A percentile compares a stretch with the other conserved stretches of the same genome.
phyloP scores from a whole-genome alignment of 2,888 invertebrate genomes.

The Leptinotarsa peninsularis region DNA sequence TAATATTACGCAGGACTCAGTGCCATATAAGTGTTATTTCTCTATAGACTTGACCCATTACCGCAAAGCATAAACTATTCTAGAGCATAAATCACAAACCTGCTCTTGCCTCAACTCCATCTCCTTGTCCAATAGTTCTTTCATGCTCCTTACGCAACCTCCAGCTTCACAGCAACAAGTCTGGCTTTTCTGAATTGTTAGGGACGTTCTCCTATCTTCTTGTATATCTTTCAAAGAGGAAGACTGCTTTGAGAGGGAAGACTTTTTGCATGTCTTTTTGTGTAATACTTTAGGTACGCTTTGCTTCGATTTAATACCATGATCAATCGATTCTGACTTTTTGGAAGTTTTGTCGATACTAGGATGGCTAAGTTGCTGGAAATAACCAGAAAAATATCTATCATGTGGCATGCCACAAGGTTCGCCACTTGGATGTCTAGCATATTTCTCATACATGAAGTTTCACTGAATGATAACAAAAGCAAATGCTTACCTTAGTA shows the following conservation, averaged over 20 bases:
- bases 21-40: too few species aligned
- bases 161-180: slow-evolving; percentile 55
- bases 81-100: slow-evolving; percentile 38
- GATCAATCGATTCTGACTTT: slow-evolving; percentile 2
- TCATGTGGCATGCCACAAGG: background rate
- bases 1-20: too few species aligned
- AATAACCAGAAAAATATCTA: background rate
- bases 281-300: slow-evolving; percentile 30
- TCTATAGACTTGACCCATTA: too few species aligned
- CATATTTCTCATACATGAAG: background rate
- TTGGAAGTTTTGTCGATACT: slow-evolving; percentile 20
- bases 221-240: background rate
- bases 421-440: too few species aligned
- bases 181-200: slow-evolving; percentile 23
- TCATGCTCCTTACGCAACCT: slow-evolving; percentile 53
- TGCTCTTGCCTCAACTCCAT: slow-evolving; percentile 53
- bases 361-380: background rate
- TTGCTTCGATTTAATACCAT: slow-evolving; percentile 35
- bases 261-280: slow-evolving; percentile 39
- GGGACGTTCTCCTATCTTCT: slow-evolving; percentile 18
- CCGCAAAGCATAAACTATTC: too few species aligned
- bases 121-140: slow-evolving; percentile 56
- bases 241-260: slow-evolving; percentile 5
- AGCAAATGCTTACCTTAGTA: background rate
- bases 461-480: background rate